Base-by-base conservation (phyloP, 2,888 invertebrate species). In the Pyralis farinalis region DNA sequence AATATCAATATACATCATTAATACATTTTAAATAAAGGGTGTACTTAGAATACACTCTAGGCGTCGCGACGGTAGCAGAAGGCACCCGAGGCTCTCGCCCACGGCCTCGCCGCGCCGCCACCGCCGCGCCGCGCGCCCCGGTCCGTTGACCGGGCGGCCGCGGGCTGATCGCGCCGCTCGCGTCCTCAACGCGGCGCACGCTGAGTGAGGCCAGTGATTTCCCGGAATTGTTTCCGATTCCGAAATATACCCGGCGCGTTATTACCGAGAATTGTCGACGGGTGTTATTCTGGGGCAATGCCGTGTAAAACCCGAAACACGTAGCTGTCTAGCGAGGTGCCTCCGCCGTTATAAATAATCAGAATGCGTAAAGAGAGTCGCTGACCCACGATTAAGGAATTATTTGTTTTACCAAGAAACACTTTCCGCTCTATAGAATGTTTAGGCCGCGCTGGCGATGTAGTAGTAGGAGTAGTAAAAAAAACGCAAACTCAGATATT, bases 211-310 rank as follows among this genome's bases (percentile, higher is more conserved):
- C 80, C 81, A 81, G 68, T 69, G 54, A 63, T 75, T 86, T 86
- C 84, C 72, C 61, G 69, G 86, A 86, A 86, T 77, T 78, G 79
- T 85, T 83, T 86, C 86, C 85, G 86, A 86, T 84, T 83, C 84
- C 83, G 80, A 86, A 86, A 84, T 79, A 25, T 25, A 84, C 80
- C 64, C 75, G 70, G 61, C 68, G 71, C 72, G 54, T 61, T 74
- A 66, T 68, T 86, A 86, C 86, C 71, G 71, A 78, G 85, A 86
- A 85, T 74, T 80, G 72, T 75, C 71, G 58, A 58, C 74, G 62
- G 62, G 74, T 68, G 79, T 80, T 84, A 84, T 85, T 84, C 82
- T 79, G 84, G 80, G 82, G 76, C 81, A 76, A 71, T 74, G 80
- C 71, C 71, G 76, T 64, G 81, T 83, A 70, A 77, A 77, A 80